These are phyloP conservation scores for Cephus pulcher DNA, from an alignment of 2,888 invertebrate species.

Conservation along the genomic window DNA sequence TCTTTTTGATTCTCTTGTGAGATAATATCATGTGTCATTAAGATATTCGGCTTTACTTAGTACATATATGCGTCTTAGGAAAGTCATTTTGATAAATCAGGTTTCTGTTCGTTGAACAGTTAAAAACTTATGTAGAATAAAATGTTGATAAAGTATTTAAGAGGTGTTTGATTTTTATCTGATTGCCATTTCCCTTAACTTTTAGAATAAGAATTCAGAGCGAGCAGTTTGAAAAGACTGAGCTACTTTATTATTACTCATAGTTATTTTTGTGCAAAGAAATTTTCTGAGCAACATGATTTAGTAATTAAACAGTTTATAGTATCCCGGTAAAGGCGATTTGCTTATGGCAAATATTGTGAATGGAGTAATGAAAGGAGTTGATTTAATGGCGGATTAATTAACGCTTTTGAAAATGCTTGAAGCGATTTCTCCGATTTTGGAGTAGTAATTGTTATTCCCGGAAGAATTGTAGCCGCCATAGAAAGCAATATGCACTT, in stretches of 20 bases:
- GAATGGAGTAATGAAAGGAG: neutral
- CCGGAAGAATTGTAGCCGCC: neutral
- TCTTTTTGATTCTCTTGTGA: neutral
- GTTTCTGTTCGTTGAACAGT: neutral
- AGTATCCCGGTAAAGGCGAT: neutral
- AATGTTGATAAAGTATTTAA: neutral
- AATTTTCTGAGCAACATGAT: neutral
- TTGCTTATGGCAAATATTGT: neutral
- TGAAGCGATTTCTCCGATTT: neutral
- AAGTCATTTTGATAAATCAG: neutral
- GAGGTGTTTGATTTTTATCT: neutral
- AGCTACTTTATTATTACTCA: neutral
- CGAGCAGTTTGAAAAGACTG: neutral
- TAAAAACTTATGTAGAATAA: neutral
- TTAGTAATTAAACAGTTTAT: neutral
- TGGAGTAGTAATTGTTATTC: neutral
- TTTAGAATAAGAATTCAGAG: neutral
- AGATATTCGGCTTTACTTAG: neutral
- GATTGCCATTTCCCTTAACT: neutral
- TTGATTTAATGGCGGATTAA: neutral
- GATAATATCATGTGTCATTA: neutral
- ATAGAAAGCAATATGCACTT: neutral
- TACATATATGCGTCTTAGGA: neutral
- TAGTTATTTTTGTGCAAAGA: neutral
- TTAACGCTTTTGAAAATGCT: neutral